Evolutionary conservation across 2,888 invertebrate genomes (phyloP).

Genomic region (Rhorus exstirpatorius): DNA sequence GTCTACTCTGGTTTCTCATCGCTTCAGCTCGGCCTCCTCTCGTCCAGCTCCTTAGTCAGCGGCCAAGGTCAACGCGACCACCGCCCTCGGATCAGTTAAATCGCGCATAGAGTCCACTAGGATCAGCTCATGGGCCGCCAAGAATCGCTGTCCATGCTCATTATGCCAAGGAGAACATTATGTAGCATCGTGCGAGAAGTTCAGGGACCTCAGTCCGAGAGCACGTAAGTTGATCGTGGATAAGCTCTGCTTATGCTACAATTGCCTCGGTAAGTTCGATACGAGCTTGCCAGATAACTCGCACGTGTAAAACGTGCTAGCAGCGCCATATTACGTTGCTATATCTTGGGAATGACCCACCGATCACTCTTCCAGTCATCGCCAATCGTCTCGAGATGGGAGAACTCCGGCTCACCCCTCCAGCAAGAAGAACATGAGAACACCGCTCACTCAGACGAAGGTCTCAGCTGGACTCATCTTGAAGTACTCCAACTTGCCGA

Average conservation of each 20-base stretch:
- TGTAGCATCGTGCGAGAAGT: neutral
- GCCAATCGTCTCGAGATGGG: constrained; percentile 55
- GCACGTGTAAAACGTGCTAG: neutral
- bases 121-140: neutral
- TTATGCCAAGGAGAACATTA: constrained; percentile 12
- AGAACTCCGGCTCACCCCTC: too few species aligned
- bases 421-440: too few species aligned
- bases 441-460: neutral
- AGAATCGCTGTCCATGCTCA: constrained; percentile 14
- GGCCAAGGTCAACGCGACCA: neutral
- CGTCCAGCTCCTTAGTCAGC: neutral
- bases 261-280: neutral
- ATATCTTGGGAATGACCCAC: neutral
- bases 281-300: neutral
- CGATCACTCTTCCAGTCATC: neutral
- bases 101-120: neutral
- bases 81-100: neutral
- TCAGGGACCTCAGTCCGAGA: neutral
- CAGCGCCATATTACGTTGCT: neutral
- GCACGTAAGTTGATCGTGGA: neutral
- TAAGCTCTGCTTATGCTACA: neutral
- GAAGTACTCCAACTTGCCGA: constrained; percentile 53
- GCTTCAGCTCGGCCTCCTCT: neutral
- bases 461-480: constrained; percentile 25
- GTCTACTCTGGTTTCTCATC: too few species aligned